Evolutionary conservation across 1,140 invertebrate species (phyloP), one percentile per base, ranked within the genome.

Genomic region (Brachionus angularis): DNA sequence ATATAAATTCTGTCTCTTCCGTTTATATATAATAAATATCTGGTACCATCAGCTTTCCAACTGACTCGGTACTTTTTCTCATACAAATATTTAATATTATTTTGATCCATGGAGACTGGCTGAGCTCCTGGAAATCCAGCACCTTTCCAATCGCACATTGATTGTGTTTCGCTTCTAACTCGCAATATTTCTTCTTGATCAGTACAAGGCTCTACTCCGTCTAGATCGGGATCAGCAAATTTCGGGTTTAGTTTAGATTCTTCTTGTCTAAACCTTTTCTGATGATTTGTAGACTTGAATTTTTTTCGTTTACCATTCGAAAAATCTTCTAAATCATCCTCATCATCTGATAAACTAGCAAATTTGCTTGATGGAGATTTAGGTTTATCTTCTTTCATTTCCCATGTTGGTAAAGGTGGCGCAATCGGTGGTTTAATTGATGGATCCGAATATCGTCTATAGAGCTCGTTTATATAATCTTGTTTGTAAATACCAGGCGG

Each of bases 1-100:
- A 97, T 93, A 78, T 89, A 99, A 5, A 97, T 85, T 77, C 92
- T 85, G 74, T 89, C 85, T 75, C 87, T 84, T 14, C 86, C 88
- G 77, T 91, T 86, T 62, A 98, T 94, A 5, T 96, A 81, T 90
- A 98, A 94, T 88, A 99, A 89, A 78, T 97, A 98, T 75, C 91
- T 91, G 18, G 89, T 92, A 25, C 96, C 96, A 82, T 99, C 96
- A 14, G 96, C 96, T 80, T 99, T 99, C 96, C 96, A 98, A 0
- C 93, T 98, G 3, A 98, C 95, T 77, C 87, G 87, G 77, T 98
- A 98, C 0, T 88, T 89, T 77, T 91, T 91, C 73, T 88, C 76
- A 47, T 85, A 81, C 1, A 99, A 79, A 8, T 88, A 83, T 46
- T 79, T 82, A 12, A 98, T 84, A 81, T 99, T 99, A 0, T 86